A percentile compares a stretch with the other conserved stretches of the same genome.
phyloP scores from a whole-genome alignment of 1,140 invertebrate genomes.

The Cylas formicarius region DNA sequence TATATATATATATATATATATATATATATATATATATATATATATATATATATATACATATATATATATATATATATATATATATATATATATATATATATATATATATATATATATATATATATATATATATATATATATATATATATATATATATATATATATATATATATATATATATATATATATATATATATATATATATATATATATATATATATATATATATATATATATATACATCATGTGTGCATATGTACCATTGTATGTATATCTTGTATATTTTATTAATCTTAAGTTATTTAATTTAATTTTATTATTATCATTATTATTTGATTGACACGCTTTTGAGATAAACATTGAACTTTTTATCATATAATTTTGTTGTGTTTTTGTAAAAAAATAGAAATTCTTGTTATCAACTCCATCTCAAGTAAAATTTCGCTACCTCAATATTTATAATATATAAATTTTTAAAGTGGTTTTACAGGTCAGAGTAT shows the following conservation, averaged over 20 bases:
- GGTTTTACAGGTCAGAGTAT: no score
- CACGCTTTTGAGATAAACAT: no score
- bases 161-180: conserved; percentile 39
- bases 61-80: conserved; percentile 38
- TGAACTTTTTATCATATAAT: no score
- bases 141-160: conserved; percentile 25
- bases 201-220: no score
- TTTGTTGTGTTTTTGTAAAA: no score
- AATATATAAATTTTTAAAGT: no score
- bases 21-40: conserved; percentile 37
- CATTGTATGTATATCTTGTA: conserved; percentile 40
- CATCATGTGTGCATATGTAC: conserved; percentile 37
- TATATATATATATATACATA: conserved; percentile 40
- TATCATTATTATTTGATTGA: no score
- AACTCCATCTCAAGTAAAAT: no score
- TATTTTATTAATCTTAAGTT: conserved; percentile 44
- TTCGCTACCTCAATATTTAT: no score
- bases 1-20: conserved; percentile 27
- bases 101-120: conserved; percentile 41
- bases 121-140: conserved; percentile 38
- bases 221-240: conserved; percentile 36
- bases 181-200: conserved; percentile 26
- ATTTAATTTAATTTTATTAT: conserved; percentile 42
- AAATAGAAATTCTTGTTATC: no score
- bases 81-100: conserved; percentile 39